Base-by-base conservation (phyloP, 1,140 invertebrate genomes). In the Drosophila ohnishii region DNA sequence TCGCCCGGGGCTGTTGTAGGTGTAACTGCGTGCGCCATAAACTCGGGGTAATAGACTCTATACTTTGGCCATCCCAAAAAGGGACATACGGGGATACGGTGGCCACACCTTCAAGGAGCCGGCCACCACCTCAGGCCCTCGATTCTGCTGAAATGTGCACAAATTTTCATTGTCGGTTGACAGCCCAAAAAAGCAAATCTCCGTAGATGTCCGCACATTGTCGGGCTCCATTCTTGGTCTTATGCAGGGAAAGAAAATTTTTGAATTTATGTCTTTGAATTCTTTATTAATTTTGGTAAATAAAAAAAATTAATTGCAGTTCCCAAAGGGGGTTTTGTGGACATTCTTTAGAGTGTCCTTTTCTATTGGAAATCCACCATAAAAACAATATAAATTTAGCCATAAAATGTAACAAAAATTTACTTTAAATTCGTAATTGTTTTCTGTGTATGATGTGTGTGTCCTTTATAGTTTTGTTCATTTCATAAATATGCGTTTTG, bases 401-500 rank as follows among this genome's bases (percentile, higher is more conserved):
- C 22, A 2, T 22, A 22, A 22, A 22, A 22, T 22, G 1, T 22
- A 22, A 22, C 22, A 22, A 22, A 22, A 2, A 19, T 19, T 19
- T 25, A 32, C 48, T 50, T 32, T 19, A 16, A 16, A 37, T 34
- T 9, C 22, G 8, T 11, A 3, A 32, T 47, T 50, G 39, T 25
- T 69, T 34, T 19, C 40, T 39, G 53, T 44, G 64, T 11, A 30
- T 13, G n/a, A 13, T 48, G 40, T 57, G 47, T 56, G 28, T 87
- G 84, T 80, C 66, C 79, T 83, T 90, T 86, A 82, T 90, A 86
- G 86, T 86, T 90, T 83, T 78, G 73, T 74, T 74, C 81, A 79
- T 89, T 89, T 82, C 86, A 89, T 89, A 90, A 89, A 89, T 89
- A 89, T 89, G 82, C 67, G 74, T 73, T 90, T 90, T 83, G 82